Conservation (phyloP, 2,888 invertebrate species). For the Rapana venosa region DNA sequence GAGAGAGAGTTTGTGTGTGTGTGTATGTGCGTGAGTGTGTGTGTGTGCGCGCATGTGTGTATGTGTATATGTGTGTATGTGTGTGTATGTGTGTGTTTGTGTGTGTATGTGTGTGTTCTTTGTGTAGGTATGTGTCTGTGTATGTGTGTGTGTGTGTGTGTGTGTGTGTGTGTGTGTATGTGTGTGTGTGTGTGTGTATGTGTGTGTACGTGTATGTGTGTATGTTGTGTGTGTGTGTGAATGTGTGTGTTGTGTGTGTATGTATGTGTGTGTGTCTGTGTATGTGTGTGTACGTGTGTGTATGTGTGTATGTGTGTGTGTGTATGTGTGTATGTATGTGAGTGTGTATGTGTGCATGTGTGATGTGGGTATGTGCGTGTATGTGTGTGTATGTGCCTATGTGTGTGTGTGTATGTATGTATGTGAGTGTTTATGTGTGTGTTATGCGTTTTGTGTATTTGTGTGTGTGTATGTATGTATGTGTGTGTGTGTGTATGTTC, state of each 20-base stretch:
- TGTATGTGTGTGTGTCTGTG: neutral
- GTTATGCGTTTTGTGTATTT: too few species aligned
- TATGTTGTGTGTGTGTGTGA: neutral
- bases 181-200: neutral
- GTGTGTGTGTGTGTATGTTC: too few species aligned
- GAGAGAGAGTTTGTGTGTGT: conserved; percentile 32
- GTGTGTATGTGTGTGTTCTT: neutral
- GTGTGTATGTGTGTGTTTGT: conserved; percentile 9
- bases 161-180: conserved; percentile 31
- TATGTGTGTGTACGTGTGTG: too few species aligned
- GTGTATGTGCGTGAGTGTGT: conserved; percentile 34
- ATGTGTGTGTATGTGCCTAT: neutral
- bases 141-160: conserved; percentile 3
- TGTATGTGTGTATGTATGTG: neutral
- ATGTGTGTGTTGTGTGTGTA: too few species aligned
- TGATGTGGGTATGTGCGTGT: neutral
- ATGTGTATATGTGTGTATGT: conserved; percentile 38
- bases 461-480: too few species aligned
- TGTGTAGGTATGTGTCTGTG: neutral
- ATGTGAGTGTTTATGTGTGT: too few species aligned
- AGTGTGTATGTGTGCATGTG: neutral
- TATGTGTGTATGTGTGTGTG: neutral
- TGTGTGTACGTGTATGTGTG: conserved; percentile 14
- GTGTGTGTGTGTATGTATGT: neutral
- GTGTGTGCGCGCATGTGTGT: conserved; percentile 36